Conservation (phyloP, 2,113 vertebrate species). For the Petromus typicus region DNA sequence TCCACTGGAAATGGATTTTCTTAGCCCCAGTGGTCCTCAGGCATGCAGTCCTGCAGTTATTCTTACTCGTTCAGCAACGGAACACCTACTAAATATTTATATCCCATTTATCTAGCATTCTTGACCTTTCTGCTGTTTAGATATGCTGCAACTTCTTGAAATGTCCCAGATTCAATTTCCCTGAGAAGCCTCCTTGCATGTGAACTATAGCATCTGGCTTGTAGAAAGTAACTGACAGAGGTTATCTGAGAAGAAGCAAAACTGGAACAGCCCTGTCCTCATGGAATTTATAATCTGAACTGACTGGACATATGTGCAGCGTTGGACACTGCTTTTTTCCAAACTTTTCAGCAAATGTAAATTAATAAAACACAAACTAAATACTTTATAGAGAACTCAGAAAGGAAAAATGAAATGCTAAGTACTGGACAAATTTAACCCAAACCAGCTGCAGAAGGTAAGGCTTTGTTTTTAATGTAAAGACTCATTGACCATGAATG, state of each 20-base stretch:
- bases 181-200: background rate
- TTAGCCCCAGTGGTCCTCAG: background rate
- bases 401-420: background rate
- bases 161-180: constrained; percentile 47
- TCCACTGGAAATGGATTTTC: constrained; percentile 61
- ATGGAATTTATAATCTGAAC: background rate
- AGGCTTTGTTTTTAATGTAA: background rate
- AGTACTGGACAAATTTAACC: constrained; percentile 21
- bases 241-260: constrained; percentile 2
- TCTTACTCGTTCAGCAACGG: constrained; percentile 22
- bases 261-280: background rate
- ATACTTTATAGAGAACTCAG: constrained; percentile 16
- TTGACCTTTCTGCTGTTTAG: constrained; percentile 55
- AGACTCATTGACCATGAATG: background rate
- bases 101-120: constrained; percentile 60
- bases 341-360: constrained; percentile 61
- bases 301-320: background rate
- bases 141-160: constrained; percentile 48
- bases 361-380: constrained; percentile 41
- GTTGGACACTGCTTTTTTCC: background rate
- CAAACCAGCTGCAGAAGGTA: constrained; percentile 5
- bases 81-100: constrained; percentile 76
- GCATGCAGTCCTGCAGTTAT: constrained; percentile 33
- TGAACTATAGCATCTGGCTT: background rate
- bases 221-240: constrained; percentile 15